Evolutionary conservation across 2,797 vertebrate species (phyloP).

Genomic region (Dromococcyx pavoninus): DNA sequence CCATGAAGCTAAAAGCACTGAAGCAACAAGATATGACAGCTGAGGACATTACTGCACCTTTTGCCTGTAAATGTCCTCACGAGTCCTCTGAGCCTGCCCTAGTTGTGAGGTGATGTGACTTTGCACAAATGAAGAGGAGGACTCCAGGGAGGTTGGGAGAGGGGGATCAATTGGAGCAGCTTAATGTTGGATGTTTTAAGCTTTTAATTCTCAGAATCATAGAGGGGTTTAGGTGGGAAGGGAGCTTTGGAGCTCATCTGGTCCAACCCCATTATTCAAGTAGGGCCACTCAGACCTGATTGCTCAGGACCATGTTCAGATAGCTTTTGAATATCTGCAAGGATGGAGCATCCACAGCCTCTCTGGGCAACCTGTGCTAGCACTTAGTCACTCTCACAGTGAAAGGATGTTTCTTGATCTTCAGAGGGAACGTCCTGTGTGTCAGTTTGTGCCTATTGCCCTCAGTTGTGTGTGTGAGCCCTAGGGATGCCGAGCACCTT

Average conservation of each 20-base stretch:
- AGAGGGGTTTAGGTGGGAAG: background rate
- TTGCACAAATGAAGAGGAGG: background rate
- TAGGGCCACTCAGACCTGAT: background rate
- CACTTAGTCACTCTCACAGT: background rate
- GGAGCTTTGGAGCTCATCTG: background rate
- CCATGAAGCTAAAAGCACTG: background rate
- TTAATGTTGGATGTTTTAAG: background rate
- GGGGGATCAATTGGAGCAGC: background rate
- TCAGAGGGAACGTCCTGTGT: background rate
- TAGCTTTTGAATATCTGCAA: background rate
- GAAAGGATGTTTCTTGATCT: background rate
- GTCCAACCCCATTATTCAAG: background rate
- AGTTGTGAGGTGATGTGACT: background rate
- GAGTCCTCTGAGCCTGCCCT: background rate
- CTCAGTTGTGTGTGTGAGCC: background rate
- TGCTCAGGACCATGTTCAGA: background rate
- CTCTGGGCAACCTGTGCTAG: background rate
- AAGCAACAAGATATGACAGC: fast-evolving
- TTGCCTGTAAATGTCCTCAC: background rate
- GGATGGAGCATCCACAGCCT: background rate
- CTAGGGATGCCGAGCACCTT: background rate
- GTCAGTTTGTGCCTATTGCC: background rate
- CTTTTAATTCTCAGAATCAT: background rate
- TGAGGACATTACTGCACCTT: background rate
- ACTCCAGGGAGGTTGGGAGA: background rate